A percentile compares a stretch with the other conserved stretches of the same genome.
Conservation (phyloP, 2,888 invertebrate species). For the Operophtera brumata region DNA sequence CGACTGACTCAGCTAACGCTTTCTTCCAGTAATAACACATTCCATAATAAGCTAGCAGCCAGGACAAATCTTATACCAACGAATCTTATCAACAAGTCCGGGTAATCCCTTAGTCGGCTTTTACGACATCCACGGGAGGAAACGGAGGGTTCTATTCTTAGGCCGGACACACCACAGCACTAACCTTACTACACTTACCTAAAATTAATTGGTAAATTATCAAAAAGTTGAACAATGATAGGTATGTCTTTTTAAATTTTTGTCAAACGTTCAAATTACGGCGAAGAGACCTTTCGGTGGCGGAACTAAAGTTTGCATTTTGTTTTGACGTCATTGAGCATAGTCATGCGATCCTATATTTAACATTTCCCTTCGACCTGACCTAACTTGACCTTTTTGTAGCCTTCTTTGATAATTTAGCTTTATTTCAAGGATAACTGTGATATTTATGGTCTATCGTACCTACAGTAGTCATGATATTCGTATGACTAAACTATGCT, state of each 20-base stretch:
- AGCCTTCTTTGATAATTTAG: slow-evolving; percentile 33
- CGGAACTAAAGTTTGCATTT: slow-evolving; percentile 57
- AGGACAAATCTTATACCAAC: too few species aligned
- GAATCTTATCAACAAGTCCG: too few species aligned
- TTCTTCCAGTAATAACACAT: too few species aligned
- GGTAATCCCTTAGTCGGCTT: too few species aligned
- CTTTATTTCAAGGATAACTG: slow-evolving; percentile 38
- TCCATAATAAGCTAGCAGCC: too few species aligned
- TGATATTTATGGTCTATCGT: slow-evolving; percentile 4
- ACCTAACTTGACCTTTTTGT: slow-evolving; percentile 56
- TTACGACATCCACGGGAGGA: too few species aligned
- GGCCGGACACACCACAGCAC: too few species aligned
- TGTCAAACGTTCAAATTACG: slow-evolving; percentile 44
- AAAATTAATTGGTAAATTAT: not conserved
- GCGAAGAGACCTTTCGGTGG: slow-evolving; percentile 42
- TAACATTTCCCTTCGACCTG: slow-evolving; percentile 65
- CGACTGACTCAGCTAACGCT: too few species aligned
- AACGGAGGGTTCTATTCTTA: too few species aligned
- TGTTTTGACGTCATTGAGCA: slow-evolving; percentile 56
- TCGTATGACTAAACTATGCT: slow-evolving; percentile 7
- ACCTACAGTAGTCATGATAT: slow-evolving; percentile 3
- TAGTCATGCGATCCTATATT: slow-evolving; percentile 73
- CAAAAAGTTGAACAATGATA: slow-evolving; percentile 23
- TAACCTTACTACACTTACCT: not conserved
- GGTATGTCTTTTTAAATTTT: slow-evolving; percentile 41